These are phyloP conservation scores for Anneissia japonica DNA, from an alignment of 35 echinoderm and acorn worm species.

Conservation along the genomic window DNA sequence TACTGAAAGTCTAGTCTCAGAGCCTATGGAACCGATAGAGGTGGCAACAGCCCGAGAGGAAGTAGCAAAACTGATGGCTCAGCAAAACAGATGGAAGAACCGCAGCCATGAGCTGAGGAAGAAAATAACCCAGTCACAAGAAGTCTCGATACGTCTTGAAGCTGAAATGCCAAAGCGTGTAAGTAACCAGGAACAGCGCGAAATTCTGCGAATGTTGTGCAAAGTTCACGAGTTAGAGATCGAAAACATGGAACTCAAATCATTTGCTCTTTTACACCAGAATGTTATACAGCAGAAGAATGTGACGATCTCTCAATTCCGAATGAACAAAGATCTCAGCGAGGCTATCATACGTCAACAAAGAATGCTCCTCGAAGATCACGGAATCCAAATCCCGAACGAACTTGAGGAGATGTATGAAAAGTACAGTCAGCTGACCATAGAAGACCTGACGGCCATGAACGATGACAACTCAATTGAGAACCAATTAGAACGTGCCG, in stretches of 20 bases:
- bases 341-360: slow-evolving; percentile 14
- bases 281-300: slow-evolving; percentile 1
- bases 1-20: slow-evolving; percentile 22
- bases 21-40: slow-evolving; percentile 72
- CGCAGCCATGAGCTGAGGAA: slow-evolving; percentile 56
- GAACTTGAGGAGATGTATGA: slow-evolving; percentile 19
- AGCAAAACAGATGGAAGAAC: slow-evolving; percentile 37
- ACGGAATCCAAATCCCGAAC: background rate
- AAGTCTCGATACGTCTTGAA: slow-evolving; percentile 7
- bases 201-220: slow-evolving; percentile 86
- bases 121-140: slow-evolving; percentile 46
- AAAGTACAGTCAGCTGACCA: background rate
- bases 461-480: background rate
- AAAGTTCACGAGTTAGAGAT: slow-evolving; percentile 97
- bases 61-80: slow-evolving; percentile 28
- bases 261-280: background rate
- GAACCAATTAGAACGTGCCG: slow-evolving; percentile 7
- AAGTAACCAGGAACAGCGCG: slow-evolving; percentile 87
- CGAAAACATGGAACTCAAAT: slow-evolving; percentile 60
- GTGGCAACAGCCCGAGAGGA: slow-evolving; percentile 44
- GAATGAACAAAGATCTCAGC: background rate
- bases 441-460: background rate
- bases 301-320: background rate
- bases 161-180: slow-evolving; percentile 65
- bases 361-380: background rate